Percentiles rank a stretch among this genome's conserved stretches.
Evolutionary conservation across 2,113 vertebrate genomes (phyloP).

Genomic region (Protomyctophum bolini): DNA sequence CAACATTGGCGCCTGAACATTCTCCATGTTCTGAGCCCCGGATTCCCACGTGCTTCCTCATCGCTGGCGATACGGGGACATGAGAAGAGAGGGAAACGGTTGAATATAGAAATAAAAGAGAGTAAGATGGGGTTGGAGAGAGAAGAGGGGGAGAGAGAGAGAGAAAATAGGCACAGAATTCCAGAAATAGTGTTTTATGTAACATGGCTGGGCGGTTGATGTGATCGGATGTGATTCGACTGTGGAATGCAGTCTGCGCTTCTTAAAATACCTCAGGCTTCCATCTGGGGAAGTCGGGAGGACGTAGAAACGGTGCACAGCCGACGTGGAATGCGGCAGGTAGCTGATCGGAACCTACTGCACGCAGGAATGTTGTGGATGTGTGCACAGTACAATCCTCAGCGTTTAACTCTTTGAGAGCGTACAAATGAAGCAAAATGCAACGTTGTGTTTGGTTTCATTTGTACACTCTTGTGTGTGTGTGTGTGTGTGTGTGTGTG

Average conservation of each 20-base stretch:
- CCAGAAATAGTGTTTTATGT: constrained; percentile 63
- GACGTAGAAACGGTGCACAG: too few species aligned
- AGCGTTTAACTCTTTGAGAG: too few species aligned
- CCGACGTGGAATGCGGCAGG: too few species aligned
- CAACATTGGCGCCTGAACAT: constrained; percentile 28
- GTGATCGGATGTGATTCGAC: constrained; percentile 64
- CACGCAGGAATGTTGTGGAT: too few species aligned
- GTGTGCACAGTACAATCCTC: too few species aligned
- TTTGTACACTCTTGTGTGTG: background rate
- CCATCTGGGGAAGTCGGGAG: too few species aligned
- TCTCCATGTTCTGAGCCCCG: constrained; percentile 24
- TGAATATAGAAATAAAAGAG: background rate
- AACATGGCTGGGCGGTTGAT: constrained; percentile 56
- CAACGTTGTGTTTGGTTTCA: too few species aligned
- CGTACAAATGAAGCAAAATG: too few species aligned
- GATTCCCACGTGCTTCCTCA: constrained; percentile 13
- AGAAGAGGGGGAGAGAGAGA: background rate
- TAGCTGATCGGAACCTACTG: too few species aligned
- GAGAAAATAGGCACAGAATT: constrained; percentile 13
- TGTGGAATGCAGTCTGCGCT: background rate
- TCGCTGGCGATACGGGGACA: constrained; percentile 5
- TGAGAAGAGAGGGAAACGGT: background rate
- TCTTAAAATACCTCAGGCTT: too few species aligned
- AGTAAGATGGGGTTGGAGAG: background rate
- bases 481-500: background rate